Percentiles rank a stretch among this genome's conserved stretches.
phyloP scores from a whole-genome alignment of 2,888 invertebrate genomes.

The Augochlorella aurata region DNA sequence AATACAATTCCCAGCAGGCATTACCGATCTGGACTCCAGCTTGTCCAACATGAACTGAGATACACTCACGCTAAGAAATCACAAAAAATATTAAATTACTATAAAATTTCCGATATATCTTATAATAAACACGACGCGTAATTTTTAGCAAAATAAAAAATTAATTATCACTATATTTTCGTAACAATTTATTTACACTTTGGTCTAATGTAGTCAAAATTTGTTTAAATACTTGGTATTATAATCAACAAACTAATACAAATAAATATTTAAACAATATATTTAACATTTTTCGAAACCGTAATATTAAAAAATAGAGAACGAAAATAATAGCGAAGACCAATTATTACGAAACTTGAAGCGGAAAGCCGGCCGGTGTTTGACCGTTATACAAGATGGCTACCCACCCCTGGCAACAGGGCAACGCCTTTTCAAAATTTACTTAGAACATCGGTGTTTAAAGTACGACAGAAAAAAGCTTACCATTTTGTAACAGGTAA shows the following conservation, averaged over 20 bases:
- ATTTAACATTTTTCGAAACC: background rate
- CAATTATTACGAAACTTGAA: background rate
- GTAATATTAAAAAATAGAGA: background rate
- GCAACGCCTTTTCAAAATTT: background rate
- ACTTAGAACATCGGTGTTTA: background rate
- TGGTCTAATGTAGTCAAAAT: background rate
- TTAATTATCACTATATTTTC: background rate
- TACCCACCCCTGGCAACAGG: background rate
- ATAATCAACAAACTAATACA: too few relatives aligned
- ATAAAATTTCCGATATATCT: background rate
- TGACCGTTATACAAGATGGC: slow-evolving; percentile 65
- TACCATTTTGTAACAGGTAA: slow-evolving; percentile 60
- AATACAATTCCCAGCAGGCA: slow-evolving; percentile 95
- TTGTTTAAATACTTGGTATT: background rate
- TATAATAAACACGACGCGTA: background rate
- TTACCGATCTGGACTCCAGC: slow-evolving; percentile 95
- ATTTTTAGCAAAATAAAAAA: background rate
- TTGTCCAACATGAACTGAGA: slow-evolving; percentile 91
- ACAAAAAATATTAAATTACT: background rate
- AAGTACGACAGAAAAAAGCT: slow-evolving; percentile 17
- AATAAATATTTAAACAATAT: background rate
- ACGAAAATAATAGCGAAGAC: background rate
- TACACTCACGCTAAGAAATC: slow-evolving; percentile 87
- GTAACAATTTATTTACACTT: background rate
- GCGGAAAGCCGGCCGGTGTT: slow-evolving; percentile 61